Conservation (phyloP, 2,113 vertebrate species). For the Bubo bubo region DNA sequence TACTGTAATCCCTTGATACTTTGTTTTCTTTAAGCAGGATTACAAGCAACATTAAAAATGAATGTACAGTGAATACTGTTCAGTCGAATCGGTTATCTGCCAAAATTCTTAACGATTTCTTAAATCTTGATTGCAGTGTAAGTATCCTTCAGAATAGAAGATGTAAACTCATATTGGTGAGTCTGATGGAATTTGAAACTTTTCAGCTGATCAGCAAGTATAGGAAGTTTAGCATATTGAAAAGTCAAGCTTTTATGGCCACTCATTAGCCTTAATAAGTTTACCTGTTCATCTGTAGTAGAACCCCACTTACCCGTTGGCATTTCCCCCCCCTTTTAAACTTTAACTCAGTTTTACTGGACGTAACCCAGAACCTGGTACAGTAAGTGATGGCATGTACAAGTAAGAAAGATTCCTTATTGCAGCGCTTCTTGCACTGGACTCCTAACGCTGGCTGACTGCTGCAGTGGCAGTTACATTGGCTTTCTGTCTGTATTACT, state of each 20-base stretch:
- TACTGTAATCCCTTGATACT: neutral
- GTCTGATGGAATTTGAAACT: neutral
- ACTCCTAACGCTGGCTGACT: neutral
- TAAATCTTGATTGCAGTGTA: neutral
- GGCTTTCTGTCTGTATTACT: neutral
- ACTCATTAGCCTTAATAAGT: neutral
- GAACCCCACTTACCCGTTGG: neutral
- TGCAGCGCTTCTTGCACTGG: neutral
- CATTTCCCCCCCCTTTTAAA: neutral
- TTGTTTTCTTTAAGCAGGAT: neutral
- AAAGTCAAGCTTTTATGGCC: neutral
- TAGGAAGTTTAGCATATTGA: neutral
- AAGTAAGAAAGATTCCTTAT: no score
- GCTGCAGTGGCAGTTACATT: no score
- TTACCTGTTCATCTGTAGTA: neutral
- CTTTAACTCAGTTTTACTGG: neutral
- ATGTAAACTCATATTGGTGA: neutral
- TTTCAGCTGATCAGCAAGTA: neutral
- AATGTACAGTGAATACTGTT: neutral
- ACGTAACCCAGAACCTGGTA: rapidly evolving
- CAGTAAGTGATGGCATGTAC: rapidly evolving
- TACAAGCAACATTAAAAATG: neutral
- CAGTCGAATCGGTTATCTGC: neutral
- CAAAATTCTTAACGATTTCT: neutral
- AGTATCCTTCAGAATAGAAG: neutral